Evolutionary conservation across 2,113 vertebrate species (phyloP), one percentile per base, ranked within the genome.

Genomic region (Empidonax alnorum): DNA sequence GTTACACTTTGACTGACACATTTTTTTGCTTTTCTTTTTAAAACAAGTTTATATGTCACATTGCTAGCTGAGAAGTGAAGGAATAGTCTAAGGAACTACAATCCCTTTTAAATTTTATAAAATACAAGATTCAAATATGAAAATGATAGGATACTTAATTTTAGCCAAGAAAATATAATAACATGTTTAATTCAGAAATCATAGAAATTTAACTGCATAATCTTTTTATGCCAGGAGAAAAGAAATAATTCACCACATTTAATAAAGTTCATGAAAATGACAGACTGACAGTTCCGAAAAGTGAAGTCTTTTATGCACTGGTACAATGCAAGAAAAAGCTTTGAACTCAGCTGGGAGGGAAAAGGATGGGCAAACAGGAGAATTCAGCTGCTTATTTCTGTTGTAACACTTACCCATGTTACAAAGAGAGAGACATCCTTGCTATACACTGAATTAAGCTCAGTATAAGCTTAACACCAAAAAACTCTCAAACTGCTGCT

Each of bases 11-110:
- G 37, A 62, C 41, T 68, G 23, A 39, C 21, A 20, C 13, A 5
- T 24, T 24, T 41, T 25, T 23, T 50, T 49, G 41, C 24, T 56
- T 69, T 86, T 84, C 52, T 56, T 69, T 75, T 84, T 69, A 75
- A 95, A 76, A 89, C 53, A 75, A 69, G 11, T 72, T 96, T 91
- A 80, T 91, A 88, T 63, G 49, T 93, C 66, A 86, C 58, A 61
- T 9, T 7, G 4, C 41, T 89, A 65, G 19, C 59, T 74, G 20
- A 72, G 80, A 78, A 89, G 86, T 35, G 2, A 89, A 66, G 16
- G 35, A 35, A 12, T 5, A 50, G 35, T 50, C 42, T 84, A 28
- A 75, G 39, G 33, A 65, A 61, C 21, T 78, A 28, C 31, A 7
- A 33, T 69, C 23, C 35, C 10, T 81, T 86, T 13, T 37, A 55